Percentiles rank a stretch among this genome's conserved stretches.
These are phyloP conservation scores for Eriosoma lanigerum DNA, from an alignment of 1,140 invertebrate species.

Conservation along the genomic window DNA sequence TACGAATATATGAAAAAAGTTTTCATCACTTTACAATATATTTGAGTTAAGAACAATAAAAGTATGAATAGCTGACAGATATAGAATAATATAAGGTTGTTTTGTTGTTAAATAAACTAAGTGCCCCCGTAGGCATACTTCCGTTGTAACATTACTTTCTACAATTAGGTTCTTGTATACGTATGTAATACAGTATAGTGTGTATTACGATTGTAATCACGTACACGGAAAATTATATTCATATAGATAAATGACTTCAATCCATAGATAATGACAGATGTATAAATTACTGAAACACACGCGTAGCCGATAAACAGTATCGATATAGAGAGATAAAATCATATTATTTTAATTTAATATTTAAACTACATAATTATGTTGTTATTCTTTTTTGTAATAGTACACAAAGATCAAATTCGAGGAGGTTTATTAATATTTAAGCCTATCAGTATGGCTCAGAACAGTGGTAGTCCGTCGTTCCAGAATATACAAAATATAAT, in stretches of 20 bases:
- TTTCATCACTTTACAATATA: too few relatives aligned
- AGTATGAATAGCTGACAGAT: too few relatives aligned
- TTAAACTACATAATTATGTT: too few relatives aligned
- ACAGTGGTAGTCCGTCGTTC: too few relatives aligned
- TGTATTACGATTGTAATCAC: neutral
- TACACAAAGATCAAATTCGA: constrained; percentile 50
- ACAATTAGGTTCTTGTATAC: neutral
- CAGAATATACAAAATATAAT: neutral
- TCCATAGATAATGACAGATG: too few relatives aligned
- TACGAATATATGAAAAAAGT: too few relatives aligned
- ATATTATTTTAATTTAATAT: too few relatives aligned
- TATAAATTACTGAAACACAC: too few relatives aligned
- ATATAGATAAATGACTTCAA: neutral
- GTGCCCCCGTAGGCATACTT: neutral
- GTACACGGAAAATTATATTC: neutral
- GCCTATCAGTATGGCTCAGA: constrained; percentile 53
- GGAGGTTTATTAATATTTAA: constrained; percentile 55
- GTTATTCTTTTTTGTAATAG: neutral
- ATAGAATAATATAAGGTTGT: neutral
- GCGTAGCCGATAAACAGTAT: too few relatives aligned
- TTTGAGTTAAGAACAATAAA: too few relatives aligned
- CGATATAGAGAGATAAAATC: too few relatives aligned
- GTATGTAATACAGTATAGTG: too few relatives aligned
- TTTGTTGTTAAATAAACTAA: neutral
- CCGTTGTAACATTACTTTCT: constrained; percentile 19